Conservation (phyloP, 2,797 vertebrate genomes). For the Karalla daura region DNA sequence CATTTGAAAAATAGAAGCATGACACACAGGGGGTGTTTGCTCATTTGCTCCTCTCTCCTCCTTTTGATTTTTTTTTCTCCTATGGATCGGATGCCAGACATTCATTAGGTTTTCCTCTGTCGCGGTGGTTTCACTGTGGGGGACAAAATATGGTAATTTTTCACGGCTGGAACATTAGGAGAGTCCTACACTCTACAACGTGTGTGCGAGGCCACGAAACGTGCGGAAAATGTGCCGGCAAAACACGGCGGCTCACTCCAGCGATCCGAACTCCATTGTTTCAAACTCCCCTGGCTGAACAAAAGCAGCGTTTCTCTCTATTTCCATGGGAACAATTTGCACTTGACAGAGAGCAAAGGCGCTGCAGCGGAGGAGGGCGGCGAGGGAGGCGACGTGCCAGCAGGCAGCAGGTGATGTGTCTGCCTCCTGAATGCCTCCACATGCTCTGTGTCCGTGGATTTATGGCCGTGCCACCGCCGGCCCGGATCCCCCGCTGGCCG, state of each 20-base stretch:
- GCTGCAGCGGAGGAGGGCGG: conserved; percentile 51
- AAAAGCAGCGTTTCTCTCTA: conserved; percentile 56
- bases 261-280: conserved; percentile 42
- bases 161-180: conserved; percentile 24
- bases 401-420: conserved; percentile 79
- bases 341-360: conserved; percentile 76
- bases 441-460: conserved; percentile 81
- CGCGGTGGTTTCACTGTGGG: conserved; percentile 44
- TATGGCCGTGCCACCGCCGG: conserved; percentile 74
- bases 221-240: conserved; percentile 19
- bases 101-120: conserved; percentile 46
- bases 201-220: conserved; percentile 17
- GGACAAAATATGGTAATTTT: conserved; percentile 48
- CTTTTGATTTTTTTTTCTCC: conserved; percentile 26
- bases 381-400: conserved; percentile 61
- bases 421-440: conserved; percentile 79
- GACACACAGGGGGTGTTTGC: conserved; percentile 57
- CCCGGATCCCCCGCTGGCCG: conserved; percentile 67
- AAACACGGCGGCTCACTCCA: conserved; percentile 24
- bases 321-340: conserved; percentile 78
- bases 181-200: conserved; percentile 30
- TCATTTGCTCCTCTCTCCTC: conserved; percentile 42
- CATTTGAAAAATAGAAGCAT: conserved; percentile 65
- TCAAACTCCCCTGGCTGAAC: conserved; percentile 37
- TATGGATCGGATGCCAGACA: conserved; percentile 34